A percentile compares a stretch with the other conserved stretches of the same genome.
Conservation (phyloP, 2,888 invertebrate genomes). For the Acrocyrtus sp. region DNA sequence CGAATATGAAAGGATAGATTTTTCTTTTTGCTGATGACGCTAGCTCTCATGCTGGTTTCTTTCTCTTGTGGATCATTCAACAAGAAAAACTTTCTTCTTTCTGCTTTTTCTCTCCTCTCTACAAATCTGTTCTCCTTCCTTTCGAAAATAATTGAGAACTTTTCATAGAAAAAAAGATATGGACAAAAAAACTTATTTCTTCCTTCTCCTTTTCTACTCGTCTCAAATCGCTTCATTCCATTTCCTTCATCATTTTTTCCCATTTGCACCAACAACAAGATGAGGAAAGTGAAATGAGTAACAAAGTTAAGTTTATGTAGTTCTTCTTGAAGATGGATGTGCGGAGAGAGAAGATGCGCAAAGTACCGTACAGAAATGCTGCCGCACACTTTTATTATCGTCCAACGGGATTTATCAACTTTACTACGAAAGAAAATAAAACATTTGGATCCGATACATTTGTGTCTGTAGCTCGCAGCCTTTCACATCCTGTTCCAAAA, state of each 20-base stretch:
- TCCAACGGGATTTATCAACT: conserved; percentile 40
- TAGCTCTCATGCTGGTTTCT: conserved; percentile 23
- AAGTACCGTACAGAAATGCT: background rate
- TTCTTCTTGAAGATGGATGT: background rate
- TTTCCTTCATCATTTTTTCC: conserved; percentile 27
- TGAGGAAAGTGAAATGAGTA: conserved; percentile 21
- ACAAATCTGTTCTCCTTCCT: conserved; percentile 28
- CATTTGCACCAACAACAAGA: conserved; percentile 10
- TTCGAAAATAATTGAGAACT: conserved; percentile 35
- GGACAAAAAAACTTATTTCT: conserved; percentile 22
- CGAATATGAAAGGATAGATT: no score
- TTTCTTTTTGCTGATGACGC: conserved; percentile 14
- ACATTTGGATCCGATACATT: no score
- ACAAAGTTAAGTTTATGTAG: conserved; percentile 1
- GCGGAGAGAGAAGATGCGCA: background rate
- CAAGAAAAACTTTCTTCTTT: conserved; percentile 33
- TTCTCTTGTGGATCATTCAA: conserved; percentile 19
- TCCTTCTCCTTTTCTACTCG: background rate
- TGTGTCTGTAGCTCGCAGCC: no score
- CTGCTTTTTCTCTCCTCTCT: no score
- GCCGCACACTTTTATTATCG: conserved; percentile 34
- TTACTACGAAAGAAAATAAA: conserved; percentile 18
- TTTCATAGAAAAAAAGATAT: conserved; percentile 25
- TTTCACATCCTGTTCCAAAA: background rate
- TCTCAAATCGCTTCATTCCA: conserved; percentile 35